Percentiles rank a stretch among this genome's conserved stretches.
Conservation (phyloP, 1,140 invertebrate species). For the Drosophila prosaltans region DNA sequence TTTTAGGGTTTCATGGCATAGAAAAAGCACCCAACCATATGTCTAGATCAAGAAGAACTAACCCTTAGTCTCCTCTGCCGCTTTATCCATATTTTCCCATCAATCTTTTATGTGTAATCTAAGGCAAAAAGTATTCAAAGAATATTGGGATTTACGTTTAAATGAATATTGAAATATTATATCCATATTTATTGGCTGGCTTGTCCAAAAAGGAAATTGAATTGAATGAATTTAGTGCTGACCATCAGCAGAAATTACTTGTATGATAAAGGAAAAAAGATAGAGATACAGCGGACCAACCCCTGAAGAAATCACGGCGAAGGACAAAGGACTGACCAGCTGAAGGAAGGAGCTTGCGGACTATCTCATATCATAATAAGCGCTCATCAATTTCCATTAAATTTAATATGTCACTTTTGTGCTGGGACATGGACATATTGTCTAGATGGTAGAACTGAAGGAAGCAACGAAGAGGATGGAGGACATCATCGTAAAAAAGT, state of each 20-base stretch:
- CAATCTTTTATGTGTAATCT: constrained; percentile 52
- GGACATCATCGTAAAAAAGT: constrained; percentile 73
- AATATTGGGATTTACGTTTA: constrained; percentile 68
- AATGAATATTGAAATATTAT: constrained; percentile 80
- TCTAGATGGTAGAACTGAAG: constrained; percentile 9
- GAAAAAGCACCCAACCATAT: too few relatives aligned
- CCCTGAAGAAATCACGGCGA: constrained; percentile 16
- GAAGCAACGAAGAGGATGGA: constrained; percentile 3
- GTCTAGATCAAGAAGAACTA: too few relatives aligned
- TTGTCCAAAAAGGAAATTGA: constrained; percentile 69
- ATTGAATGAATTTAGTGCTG: constrained; percentile 77
- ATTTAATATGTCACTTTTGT: constrained; percentile 78
- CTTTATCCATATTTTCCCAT: background rate
- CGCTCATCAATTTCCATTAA: constrained; percentile 81
- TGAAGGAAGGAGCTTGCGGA: constrained; percentile 14
- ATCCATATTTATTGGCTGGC: constrained; percentile 70
- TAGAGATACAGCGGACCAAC: constrained; percentile 27
- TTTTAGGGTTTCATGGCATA: too few relatives aligned
- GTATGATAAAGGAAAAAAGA: constrained; percentile 65
- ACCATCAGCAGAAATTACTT: constrained; percentile 78
- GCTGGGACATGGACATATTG: constrained; percentile 43
- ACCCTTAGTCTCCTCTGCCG: too few relatives aligned
- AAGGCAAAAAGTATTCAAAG: constrained; percentile 28
- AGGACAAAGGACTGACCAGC: constrained; percentile 39
- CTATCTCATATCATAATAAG: constrained; percentile 82